phyloP scores from a whole-genome alignment of 2,888 invertebrate species.

The Parnassius glacialis region DNA sequence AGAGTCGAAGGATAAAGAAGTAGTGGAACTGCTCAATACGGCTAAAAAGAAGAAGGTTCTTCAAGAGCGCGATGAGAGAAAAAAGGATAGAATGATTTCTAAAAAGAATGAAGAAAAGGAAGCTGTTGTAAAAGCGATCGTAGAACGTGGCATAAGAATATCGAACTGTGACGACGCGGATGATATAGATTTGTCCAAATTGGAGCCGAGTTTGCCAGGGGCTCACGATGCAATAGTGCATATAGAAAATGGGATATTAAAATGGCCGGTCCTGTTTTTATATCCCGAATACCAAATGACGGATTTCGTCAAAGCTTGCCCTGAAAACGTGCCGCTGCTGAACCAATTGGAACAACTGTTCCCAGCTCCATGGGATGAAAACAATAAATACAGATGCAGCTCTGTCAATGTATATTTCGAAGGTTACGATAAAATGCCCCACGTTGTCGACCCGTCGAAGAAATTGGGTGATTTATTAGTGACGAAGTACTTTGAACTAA shows the following conservation, averaged over 20 bases:
- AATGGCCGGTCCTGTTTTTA: slow-evolving; percentile 93
- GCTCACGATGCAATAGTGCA: slow-evolving; percentile 83
- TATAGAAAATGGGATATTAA: slow-evolving; percentile 81
- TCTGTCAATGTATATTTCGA: slow-evolving; percentile 88
- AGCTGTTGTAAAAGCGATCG: slow-evolving; percentile 62
- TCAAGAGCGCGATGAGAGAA: slow-evolving; percentile 79
- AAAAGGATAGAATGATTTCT: slow-evolving; percentile 63
- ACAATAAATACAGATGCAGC: slow-evolving; percentile 81
- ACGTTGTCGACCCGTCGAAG: slow-evolving; percentile 77
- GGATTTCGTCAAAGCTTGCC: slow-evolving; percentile 92
- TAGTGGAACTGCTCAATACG: slow-evolving; percentile 50
- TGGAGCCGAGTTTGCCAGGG: slow-evolving; percentile 84
- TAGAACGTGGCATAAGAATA: slow-evolving; percentile 75
- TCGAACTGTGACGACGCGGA: slow-evolving; percentile 74
- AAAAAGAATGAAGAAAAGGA: slow-evolving; percentile 66
- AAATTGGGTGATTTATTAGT: slow-evolving; percentile 82
- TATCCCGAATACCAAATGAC: slow-evolving; percentile 94
- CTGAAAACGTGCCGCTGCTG: slow-evolving; percentile 84
- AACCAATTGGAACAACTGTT: slow-evolving; percentile 81
- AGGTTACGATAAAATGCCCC: slow-evolving; percentile 82
- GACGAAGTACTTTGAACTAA: slow-evolving; percentile 81
- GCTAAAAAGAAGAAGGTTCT: slow-evolving; percentile 74
- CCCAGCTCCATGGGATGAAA: slow-evolving; percentile 86
- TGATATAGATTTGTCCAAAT: slow-evolving; percentile 72
- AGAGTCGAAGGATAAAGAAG: slow-evolving; percentile 77